Conservation (phyloP, 2,888 invertebrate genomes). For the Drymonia ruficornis region DNA sequence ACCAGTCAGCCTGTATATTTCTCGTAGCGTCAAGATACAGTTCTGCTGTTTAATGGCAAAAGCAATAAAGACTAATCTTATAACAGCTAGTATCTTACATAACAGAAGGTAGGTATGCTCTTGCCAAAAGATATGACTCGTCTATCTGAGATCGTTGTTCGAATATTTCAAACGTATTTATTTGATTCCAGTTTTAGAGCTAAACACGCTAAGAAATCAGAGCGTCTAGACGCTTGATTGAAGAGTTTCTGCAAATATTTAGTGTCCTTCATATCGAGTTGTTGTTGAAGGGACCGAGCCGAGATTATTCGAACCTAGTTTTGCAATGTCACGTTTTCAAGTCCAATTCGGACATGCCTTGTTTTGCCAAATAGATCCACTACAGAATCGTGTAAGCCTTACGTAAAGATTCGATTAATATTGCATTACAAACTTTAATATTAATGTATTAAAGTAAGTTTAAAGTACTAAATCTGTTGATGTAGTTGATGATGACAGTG, state of each 20-base stretch:
- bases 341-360: not conserved
- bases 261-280: not conserved
- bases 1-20: too few relatives aligned
- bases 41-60: too few relatives aligned
- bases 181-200: too few relatives aligned
- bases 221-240: not conserved
- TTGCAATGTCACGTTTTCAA: constrained; percentile 1
- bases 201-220: too few relatives aligned
- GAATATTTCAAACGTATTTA: too few relatives aligned
- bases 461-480: not conserved
- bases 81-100: too few relatives aligned
- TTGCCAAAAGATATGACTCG: not conserved
- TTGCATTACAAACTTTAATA: not conserved
- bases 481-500: not conserved
- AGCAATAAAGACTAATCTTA: too few relatives aligned
- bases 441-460: too few relatives aligned
- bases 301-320: not conserved
- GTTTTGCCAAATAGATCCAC: not conserved
- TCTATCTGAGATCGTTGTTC: too few relatives aligned
- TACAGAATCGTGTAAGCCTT: not conserved
- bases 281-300: not conserved
- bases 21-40: too few relatives aligned
- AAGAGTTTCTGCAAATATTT: constrained; percentile 1
- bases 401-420: not conserved
- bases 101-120: too few relatives aligned